These are phyloP conservation scores for Himalopsyche anomala DNA, from an alignment of 2,888 invertebrate genomes.

Conservation along the genomic window DNA sequence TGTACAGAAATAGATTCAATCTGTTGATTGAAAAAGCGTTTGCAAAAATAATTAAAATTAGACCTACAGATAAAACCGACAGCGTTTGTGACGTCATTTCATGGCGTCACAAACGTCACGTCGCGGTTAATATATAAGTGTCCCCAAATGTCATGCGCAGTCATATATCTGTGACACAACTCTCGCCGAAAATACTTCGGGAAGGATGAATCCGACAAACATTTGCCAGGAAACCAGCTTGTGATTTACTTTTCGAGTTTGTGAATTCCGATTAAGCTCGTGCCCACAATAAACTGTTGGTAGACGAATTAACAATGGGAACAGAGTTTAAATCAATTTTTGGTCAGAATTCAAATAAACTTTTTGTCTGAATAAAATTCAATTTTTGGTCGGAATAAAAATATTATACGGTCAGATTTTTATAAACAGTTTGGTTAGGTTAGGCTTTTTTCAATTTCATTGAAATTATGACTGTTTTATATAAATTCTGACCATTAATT, in stretches of 20 bases:
- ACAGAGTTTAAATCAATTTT: too few relatives aligned
- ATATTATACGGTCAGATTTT: too few relatives aligned
- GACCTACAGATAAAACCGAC: neutral
- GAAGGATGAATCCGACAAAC: neutral
- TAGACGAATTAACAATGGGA: neutral
- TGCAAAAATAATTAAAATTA: too few relatives aligned
- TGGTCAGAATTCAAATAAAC: too few relatives aligned
- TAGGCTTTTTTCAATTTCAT: too few relatives aligned
- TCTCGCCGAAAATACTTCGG: neutral
- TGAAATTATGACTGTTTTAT: too few relatives aligned
- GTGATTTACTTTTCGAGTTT: neutral
- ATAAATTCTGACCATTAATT: too few relatives aligned
- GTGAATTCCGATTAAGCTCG: neutral
- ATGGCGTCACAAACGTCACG: neutral
- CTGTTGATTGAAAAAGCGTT: too few relatives aligned
- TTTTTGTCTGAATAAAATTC: too few relatives aligned
- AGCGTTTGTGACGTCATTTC: neutral
- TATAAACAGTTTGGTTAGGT: too few relatives aligned
- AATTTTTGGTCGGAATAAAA: too few relatives aligned
- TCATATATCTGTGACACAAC: neutral
- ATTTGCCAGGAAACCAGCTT: neutral
- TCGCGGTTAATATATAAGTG: neutral
- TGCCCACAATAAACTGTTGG: neutral
- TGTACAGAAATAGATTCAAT: too few relatives aligned
- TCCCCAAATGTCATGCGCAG: neutral